Evolutionary conservation across 2,888 invertebrate genomes (phyloP), one percentile per base, ranked within the genome.

Genomic region (Schizotus pectinicornis): DNA sequence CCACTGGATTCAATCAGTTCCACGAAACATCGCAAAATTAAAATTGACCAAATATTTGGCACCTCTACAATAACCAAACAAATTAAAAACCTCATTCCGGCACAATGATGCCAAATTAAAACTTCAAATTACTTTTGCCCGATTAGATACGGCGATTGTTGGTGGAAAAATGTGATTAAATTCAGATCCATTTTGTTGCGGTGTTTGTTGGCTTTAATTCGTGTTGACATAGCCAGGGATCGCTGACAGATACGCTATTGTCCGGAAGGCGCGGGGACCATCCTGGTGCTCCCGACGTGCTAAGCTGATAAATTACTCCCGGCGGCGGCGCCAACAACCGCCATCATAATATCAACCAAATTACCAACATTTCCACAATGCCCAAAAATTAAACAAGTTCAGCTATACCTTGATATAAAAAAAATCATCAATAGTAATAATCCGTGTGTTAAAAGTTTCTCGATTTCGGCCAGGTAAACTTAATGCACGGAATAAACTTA

Each of bases 51-150:
- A 74, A 74, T 73, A 73, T 74, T 74, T 73, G 67, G 56, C 46
- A 55, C 59, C 68, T 71, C 59, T 61, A 45, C 58, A 64, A 62
- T 62, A 60, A 66, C 67, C 70, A 69, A 68, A 69, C 69, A 77
- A 74, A 76, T 75, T 75, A 73, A 76, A 77, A 77, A 75, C 70
- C 69, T 70, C 72, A 70, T 74, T 68, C 65, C 67, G 52, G 58
- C 33, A 75, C 72, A 74, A 74, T 69, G 63, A 56, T 32, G 60
- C 50, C 67, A 76, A 76, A 76, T 77, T 76, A 76, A 76, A 77
- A 76, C 75, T 76, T 73, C 70, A 77, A 77, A 77, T 77, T 77
- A 77, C 77, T 77, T 76, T 73, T 69, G 67, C 70, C 59, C 71
- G 69, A 74, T 74, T 75, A 75, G 74, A 77, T 76, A 73, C 62